Conservation (phyloP, 37 sponge, comb jelly and placozoan species). For the Eunapius fragilis region DNA sequence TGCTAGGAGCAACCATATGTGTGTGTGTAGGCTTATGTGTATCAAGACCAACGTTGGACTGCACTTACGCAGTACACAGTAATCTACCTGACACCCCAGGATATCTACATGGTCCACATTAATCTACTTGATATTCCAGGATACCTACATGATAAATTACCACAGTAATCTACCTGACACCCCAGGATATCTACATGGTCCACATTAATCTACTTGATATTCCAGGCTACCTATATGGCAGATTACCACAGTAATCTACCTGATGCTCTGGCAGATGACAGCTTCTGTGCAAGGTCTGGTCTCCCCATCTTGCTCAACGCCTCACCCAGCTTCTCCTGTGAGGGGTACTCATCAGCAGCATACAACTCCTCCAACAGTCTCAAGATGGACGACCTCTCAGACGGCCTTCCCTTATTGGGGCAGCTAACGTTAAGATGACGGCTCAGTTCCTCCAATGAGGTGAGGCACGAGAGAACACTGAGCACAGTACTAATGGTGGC, state of each 20-base stretch:
- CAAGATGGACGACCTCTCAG: not conserved
- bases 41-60: too few relatives aligned
- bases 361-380: not conserved
- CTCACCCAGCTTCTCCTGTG: not conserved
- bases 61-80: too few relatives aligned
- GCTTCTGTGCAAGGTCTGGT: not conserved
- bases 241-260: not conserved
- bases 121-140: too few relatives aligned
- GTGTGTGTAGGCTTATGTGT: too few relatives aligned
- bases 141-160: too few relatives aligned
- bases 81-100: too few relatives aligned
- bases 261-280: not conserved
- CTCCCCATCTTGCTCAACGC: not conserved
- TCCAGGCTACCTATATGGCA: not conserved
- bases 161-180: too few relatives aligned
- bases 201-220: too few relatives aligned
- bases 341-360: not conserved
- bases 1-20: too few relatives aligned
- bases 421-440: not conserved
- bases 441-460: not conserved
- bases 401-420: not conserved
- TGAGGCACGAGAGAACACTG: not conserved
- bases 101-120: too few relatives aligned
- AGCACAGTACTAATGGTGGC: not conserved
- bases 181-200: too few relatives aligned